phyloP scores from a whole-genome alignment of 2,797 vertebrate species.

The Mormyrus proboscirostris region DNA sequence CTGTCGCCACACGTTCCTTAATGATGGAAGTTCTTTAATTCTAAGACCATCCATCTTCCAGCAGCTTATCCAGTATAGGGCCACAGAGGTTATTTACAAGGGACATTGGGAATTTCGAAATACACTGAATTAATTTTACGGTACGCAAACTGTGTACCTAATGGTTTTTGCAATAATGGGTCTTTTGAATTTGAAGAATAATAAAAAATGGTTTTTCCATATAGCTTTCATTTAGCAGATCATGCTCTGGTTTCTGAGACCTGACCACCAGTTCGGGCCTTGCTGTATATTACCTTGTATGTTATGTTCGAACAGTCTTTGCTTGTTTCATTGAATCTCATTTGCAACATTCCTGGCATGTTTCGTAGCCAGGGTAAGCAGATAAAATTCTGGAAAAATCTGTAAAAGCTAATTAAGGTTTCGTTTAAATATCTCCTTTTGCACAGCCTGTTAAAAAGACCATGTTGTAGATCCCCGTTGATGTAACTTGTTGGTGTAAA shows the following conservation, averaged over 20 bases:
- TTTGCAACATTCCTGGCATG: conserved; percentile 5
- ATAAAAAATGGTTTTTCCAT: not conserved
- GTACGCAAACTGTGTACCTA: not conserved
- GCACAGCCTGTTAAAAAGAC: not conserved
- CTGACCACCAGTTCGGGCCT: not conserved
- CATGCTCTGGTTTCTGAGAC: not conserved
- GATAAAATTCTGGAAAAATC: not conserved
- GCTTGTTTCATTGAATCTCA: not conserved
- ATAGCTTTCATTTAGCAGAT: not conserved
- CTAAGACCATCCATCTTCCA: not conserved
- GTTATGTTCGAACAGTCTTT: not conserved
- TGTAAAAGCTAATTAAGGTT: not conserved
- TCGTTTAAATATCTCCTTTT: not conserved
- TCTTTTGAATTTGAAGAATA: not conserved
- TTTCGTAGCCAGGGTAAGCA: not conserved
- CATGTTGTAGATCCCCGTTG: not conserved
- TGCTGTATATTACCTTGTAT: not conserved
- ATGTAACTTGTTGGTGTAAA: not conserved
- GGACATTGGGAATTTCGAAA: not conserved
- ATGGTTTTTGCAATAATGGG: not conserved
- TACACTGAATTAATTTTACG: not conserved
- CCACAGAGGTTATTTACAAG: not conserved
- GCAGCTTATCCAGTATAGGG: not conserved
- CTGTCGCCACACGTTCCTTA: not conserved
- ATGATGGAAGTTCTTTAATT: not conserved